Percentiles rank a stretch among this genome's conserved stretches.
Conservation (phyloP, 2,113 vertebrate species). For the Sapajus apella region DNA sequence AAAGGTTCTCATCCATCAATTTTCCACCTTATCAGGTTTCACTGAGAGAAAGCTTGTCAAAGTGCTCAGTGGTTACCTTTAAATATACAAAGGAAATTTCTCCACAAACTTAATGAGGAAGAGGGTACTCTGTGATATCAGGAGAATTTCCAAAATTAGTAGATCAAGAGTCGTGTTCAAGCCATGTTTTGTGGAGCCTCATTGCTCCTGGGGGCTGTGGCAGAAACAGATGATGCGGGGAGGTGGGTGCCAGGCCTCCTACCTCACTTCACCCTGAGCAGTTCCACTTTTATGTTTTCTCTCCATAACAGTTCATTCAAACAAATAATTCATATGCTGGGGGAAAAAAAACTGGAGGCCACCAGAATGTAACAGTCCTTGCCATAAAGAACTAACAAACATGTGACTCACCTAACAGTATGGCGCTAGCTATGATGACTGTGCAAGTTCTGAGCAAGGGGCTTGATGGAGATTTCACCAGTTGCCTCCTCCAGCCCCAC, state of each 20-base stretch:
- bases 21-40: conserved; percentile 48
- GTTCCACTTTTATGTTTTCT: not conserved
- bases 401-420: rapidly evolving
- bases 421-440: not conserved
- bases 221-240: rapidly evolving
- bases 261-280: too few relatives aligned
- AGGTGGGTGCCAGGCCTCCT: rapidly evolving
- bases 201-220: rapidly evolving
- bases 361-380: not conserved
- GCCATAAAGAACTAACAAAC: not conserved
- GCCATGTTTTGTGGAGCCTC: rapidly evolving
- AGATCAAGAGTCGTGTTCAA: not conserved
- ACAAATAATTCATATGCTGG: not conserved
- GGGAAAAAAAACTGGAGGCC: not conserved
- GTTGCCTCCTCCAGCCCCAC: not conserved
- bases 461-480: rapidly evolving
- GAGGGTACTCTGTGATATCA: not conserved
- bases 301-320: not conserved
- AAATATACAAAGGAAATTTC: conserved; percentile 65
- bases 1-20: conserved; percentile 65
- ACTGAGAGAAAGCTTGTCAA: conserved; percentile 61
- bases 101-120: conserved; percentile 59
- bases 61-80: conserved; percentile 51
- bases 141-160: not conserved
- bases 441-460: not conserved